Evolutionary conservation across 2,113 vertebrate species (phyloP), one percentile per base, ranked within the genome.

Genomic region (Oryzias javanicus): DNA sequence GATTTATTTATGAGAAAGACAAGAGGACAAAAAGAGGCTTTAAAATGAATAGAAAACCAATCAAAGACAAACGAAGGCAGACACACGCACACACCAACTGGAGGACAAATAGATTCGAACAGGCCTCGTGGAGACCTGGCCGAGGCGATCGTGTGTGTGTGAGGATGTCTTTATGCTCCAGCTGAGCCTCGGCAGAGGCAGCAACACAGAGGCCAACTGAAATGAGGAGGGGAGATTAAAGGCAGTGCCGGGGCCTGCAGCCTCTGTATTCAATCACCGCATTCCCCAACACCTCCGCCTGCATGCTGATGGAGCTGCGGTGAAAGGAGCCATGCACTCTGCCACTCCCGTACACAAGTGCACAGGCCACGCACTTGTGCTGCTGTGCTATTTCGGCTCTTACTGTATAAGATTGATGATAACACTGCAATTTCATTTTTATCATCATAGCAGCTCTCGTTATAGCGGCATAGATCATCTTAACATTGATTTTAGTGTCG

Each of bases 211-310:
- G 81, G 79, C 79, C 89, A 89, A 90, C 91, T 93, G 94, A 92
- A 94, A 94, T 92, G 78, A 76, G 76, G 89, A 91, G 89, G 89
- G 83, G 92, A 94, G 94, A 95, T 95, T 94, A 95, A 94, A 95
- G 93, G 88, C 91, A 92, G 90, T 60, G 79, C 80, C 64, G 76
- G 69, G 81, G 74, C 88, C 90, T 88, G 92, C 90, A 93, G 93
- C 76, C 81, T 93, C 91, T 91, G 93, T 92, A 94, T 96, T 95
- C 94, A 96, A 92, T 92, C 91, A 92, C 90, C 88, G 83, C 90
- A 92, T 89, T 92, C 87, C 82, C 85, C 82, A 82, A 75, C 88
- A 90, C 89, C 90, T 92, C 93, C 64, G 88, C 78, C 89, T 94
- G 94, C 92, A 96, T 96, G 92, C 93, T 94, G 93, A 96, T 96